Conservation (phyloP, 2,888 invertebrate genomes). For the Drosophila meridionalis region DNA sequence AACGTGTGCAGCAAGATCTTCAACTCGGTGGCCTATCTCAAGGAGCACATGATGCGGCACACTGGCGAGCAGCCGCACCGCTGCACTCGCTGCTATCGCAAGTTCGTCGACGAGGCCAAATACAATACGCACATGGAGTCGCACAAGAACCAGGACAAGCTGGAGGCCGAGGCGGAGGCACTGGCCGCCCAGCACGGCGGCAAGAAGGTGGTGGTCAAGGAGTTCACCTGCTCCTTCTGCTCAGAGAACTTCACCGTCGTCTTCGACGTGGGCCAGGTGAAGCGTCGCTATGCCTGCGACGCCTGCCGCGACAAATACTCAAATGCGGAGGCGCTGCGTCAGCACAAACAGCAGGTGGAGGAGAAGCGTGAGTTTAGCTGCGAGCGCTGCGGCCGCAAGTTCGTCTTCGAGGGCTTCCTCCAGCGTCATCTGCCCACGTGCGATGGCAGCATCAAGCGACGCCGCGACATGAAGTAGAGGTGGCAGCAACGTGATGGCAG, state of each 20-base stretch:
- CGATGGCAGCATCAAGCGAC: constrained; percentile 84
- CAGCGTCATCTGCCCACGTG: constrained; percentile 84
- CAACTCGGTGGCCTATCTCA: constrained; percentile 84
- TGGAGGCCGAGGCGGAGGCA: constrained; percentile 82
- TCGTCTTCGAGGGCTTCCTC: constrained; percentile 84
- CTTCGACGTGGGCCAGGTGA: constrained; percentile 84
- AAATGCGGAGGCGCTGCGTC: constrained; percentile 82
- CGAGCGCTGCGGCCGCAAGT: constrained; percentile 83
- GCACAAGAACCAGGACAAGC: constrained; percentile 82
- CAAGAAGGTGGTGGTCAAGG: constrained; percentile 84
- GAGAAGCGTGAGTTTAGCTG: constrained; percentile 84
- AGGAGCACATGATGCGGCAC: constrained; percentile 84
- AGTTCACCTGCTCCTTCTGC: constrained; percentile 84
- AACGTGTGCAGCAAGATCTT: constrained; percentile 84
- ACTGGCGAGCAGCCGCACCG: constrained; percentile 84
- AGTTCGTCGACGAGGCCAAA: constrained; percentile 83
- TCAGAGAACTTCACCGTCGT: constrained; percentile 83
- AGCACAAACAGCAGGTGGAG: constrained; percentile 83
- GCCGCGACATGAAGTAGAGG: constrained; percentile 83
- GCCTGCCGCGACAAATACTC: constrained; percentile 84
- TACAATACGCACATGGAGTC: constrained; percentile 82
- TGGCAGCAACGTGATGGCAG: constrained; percentile 64
- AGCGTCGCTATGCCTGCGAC: constrained; percentile 84
- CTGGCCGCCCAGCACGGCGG: constrained; percentile 79
- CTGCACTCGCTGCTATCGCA: constrained; percentile 84